Conservation (phyloP, 1,140 invertebrate species). For the Drosophila chauvacae region DNA sequence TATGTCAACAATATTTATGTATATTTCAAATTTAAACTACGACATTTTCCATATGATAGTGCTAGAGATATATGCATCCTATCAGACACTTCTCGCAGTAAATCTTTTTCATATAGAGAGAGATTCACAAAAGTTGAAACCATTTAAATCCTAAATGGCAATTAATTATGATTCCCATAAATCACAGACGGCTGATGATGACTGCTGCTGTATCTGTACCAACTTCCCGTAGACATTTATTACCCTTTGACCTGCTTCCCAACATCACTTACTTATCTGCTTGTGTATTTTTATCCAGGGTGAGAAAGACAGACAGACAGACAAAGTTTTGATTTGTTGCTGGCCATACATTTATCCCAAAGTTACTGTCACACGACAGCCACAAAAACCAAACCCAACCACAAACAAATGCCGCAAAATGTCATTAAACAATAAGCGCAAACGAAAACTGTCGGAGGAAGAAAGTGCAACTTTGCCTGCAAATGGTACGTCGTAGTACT, state of each 20-base stretch:
- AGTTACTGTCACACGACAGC: slow-evolving; percentile 20
- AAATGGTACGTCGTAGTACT: background rate
- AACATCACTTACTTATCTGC: slow-evolving; percentile 6
- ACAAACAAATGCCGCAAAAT: slow-evolving; percentile 47
- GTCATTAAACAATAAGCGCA: slow-evolving; percentile 67
- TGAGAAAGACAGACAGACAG: background rate
- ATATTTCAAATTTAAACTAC: background rate
- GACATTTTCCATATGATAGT: background rate
- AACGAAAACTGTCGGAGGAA: slow-evolving; percentile 42
- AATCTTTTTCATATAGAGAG: background rate
- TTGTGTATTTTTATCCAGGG: slow-evolving; percentile 11
- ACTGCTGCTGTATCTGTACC: background rate
- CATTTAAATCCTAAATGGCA: background rate
- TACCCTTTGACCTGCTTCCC: slow-evolving; percentile 12
- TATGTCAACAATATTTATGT: too few species aligned
- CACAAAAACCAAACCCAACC: slow-evolving; percentile 7
- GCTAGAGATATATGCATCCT: background rate
- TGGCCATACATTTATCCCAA: slow-evolving; percentile 32
- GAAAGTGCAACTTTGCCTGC: slow-evolving; percentile 44
- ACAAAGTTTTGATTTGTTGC: slow-evolving; percentile 46
- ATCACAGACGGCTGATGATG: background rate
- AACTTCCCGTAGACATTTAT: slow-evolving; percentile 5
- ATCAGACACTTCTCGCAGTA: background rate
- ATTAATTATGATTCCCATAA: background rate
- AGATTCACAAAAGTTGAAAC: background rate